Percentiles rank a stretch among this genome's conserved stretches.
Evolutionary conservation across 1,140 invertebrate genomes (phyloP).

Genomic region (Bombus cullumanus): DNA sequence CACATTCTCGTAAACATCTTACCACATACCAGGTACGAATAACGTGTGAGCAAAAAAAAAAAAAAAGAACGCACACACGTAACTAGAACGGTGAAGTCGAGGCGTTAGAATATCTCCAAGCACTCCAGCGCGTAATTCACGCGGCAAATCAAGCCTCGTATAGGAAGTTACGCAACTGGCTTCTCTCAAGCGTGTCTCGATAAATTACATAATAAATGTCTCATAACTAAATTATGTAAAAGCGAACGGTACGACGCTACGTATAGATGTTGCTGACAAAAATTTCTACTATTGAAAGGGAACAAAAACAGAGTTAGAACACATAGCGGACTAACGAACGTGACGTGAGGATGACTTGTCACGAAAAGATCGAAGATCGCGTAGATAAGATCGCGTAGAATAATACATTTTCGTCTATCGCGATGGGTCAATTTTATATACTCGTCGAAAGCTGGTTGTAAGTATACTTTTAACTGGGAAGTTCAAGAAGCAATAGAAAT

Average conservation of each 20-base stretch:
- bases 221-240: conserved; percentile 48
- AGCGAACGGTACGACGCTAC: conserved; percentile 4
- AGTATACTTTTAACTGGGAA: too few species aligned
- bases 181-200: conserved; percentile 40
- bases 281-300: neutral
- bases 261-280: neutral
- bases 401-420: too few species aligned
- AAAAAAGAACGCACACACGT: neutral
- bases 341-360: too few species aligned
- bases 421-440: too few species aligned
- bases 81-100: neutral
- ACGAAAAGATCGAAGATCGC: too few species aligned
- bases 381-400: too few species aligned
- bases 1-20: neutral
- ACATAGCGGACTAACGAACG: neutral
- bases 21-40: neutral
- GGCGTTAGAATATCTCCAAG: conserved; percentile 18
- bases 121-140: conserved; percentile 21
- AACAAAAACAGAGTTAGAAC: neutral
- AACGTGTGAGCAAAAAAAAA: neutral
- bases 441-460: too few species aligned
- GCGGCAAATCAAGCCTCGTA: conserved; percentile 29
- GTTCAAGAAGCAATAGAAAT: too few species aligned
- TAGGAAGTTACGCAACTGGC: conserved; percentile 16
- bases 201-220: conserved; percentile 51